Conservation (phyloP, 2,888 invertebrate species). For the Andrena bicolor region DNA sequence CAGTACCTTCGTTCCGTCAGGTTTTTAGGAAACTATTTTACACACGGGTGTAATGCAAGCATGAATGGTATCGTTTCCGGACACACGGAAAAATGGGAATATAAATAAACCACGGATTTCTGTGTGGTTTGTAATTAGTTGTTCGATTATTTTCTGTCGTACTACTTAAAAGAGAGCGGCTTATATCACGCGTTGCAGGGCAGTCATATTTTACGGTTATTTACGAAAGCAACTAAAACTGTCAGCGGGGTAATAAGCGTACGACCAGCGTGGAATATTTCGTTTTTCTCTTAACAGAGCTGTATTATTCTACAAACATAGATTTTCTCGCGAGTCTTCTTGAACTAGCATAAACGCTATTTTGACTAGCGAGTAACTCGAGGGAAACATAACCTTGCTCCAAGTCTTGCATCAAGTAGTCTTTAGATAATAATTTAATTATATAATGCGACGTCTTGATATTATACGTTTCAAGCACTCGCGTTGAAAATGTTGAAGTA, state of each 20-base stretch:
- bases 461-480: constrained; percentile 13
- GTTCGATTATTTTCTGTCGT: constrained; percentile 26
- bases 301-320: background rate
- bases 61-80: background rate
- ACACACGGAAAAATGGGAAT: background rate
- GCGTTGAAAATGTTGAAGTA: constrained; percentile 34
- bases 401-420: background rate
- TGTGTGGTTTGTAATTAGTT: background rate
- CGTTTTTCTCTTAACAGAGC: background rate
- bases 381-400: constrained; percentile 56
- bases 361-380: constrained; percentile 19
- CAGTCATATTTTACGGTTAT: background rate
- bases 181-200: background rate
- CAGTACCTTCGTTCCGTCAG: constrained; percentile 35
- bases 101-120: constrained; percentile 2
- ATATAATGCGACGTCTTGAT: constrained; percentile 44
- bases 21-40: constrained; percentile 35
- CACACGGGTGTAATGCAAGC: background rate
- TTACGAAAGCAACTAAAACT: background rate
- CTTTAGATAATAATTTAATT: constrained; percentile 47
- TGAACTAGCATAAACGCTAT: background rate
- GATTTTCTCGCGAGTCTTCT: background rate
- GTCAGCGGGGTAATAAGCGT: background rate
- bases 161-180: constrained; percentile 27
- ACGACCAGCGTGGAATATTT: background rate